These are phyloP conservation scores for Pterobdella sp. DNA, from an alignment of 2,888 invertebrate genomes.

Conservation along the genomic window DNA sequence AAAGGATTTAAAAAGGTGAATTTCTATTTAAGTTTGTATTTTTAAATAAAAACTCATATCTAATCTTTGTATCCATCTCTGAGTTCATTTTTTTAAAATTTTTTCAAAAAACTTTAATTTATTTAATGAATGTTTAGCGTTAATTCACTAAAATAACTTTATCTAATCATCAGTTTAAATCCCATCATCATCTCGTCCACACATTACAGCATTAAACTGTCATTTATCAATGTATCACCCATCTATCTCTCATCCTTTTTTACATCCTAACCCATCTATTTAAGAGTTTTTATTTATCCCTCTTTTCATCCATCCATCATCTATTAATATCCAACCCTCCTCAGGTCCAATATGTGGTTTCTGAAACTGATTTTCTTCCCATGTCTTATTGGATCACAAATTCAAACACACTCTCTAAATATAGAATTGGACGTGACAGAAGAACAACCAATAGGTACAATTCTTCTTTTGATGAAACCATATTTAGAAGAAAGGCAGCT, in stretches of 20 bases:
- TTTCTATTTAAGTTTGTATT: too few relatives aligned
- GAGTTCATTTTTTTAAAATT: too few relatives aligned
- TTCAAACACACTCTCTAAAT: neutral
- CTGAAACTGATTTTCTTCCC: neutral
- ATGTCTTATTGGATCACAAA: neutral
- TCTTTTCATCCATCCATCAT: neutral
- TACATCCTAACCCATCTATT: neutral
- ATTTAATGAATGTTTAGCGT: too few relatives aligned
- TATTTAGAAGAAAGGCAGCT: neutral
- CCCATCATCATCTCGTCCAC: too few relatives aligned
- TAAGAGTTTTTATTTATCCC: neutral
- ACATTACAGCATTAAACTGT: too few relatives aligned
- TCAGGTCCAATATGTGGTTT: neutral
- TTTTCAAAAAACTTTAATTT: too few relatives aligned
- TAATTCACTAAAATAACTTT: too few relatives aligned
- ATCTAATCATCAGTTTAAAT: too few relatives aligned
- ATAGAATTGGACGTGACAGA: neutral
- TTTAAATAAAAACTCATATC: too few relatives aligned
- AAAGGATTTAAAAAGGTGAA: too few relatives aligned
- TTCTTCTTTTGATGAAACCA: neutral
- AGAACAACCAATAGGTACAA: constrained; percentile 8
- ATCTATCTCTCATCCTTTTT: neutral
- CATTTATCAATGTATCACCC: neutral
- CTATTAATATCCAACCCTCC: neutral
- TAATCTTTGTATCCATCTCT: too few relatives aligned